Percentiles rank a stretch among this genome's conserved stretches.
phyloP scores from a whole-genome alignment of 2,888 invertebrate genomes.

The Elysia crispata region DNA sequence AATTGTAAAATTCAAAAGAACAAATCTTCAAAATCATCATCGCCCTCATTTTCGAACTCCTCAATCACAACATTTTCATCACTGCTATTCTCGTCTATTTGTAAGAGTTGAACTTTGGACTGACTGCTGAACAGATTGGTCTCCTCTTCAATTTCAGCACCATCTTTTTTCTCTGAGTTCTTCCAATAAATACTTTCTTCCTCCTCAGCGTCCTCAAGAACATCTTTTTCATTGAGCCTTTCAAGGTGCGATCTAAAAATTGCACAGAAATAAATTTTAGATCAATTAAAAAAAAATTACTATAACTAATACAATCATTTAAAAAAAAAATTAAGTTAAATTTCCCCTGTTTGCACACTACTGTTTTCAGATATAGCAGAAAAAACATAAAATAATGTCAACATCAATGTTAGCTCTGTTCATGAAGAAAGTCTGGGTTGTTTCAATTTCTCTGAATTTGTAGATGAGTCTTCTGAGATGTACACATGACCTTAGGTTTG shows the following conservation, averaged over 20 bases:
- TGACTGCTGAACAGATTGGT: conserved; percentile 60
- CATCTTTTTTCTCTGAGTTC: conserved; percentile 50
- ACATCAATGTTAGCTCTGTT: too few species aligned
- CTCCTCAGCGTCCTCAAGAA: conserved; percentile 17
- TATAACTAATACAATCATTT: neutral
- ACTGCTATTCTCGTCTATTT: too few species aligned
- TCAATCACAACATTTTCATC: conserved; percentile 49
- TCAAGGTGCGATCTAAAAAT: conserved; percentile 57
- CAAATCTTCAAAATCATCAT: too few species aligned
- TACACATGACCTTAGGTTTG: too few species aligned
- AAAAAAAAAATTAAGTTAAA: too few species aligned
- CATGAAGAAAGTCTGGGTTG: too few species aligned
- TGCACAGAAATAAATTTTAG: conserved; percentile 30
- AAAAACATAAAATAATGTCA: neutral
- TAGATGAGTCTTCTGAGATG: too few species aligned
- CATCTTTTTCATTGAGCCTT: conserved; percentile 62
- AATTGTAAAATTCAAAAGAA: too few species aligned
- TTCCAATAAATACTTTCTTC: neutral
- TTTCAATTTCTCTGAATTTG: too few species aligned
- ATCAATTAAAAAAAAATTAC: neutral
- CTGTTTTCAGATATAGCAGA: neutral
- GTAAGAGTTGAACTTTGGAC: conserved; percentile 50
- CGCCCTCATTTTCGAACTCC: conserved; percentile 62
- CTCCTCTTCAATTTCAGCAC: conserved; percentile 54
- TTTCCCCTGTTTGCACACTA: neutral